A percentile compares a stretch with the other conserved stretches of the same genome.
Evolutionary conservation across 1,140 invertebrate genomes (phyloP).

Genomic region (Lutraria rhynchaena): DNA sequence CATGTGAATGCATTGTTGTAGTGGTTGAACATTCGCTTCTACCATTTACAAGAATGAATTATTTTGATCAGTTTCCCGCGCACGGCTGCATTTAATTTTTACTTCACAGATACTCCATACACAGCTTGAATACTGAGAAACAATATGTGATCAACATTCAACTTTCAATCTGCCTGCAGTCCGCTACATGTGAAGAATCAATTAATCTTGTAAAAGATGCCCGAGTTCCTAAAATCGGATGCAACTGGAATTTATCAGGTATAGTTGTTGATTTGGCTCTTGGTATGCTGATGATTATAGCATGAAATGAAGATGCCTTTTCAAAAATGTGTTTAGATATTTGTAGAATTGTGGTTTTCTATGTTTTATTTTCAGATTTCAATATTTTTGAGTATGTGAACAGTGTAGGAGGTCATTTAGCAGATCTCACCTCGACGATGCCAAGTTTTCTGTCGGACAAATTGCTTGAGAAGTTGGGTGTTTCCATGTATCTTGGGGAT

Average conservation of each 20-base stretch:
- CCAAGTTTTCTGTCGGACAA: background rate
- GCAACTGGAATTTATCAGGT: background rate
- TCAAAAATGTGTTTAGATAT: no score
- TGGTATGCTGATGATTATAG: no score
- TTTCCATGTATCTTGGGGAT: background rate
- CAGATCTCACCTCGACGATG: background rate
- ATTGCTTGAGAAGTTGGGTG: constrained; percentile 6
- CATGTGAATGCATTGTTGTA: no score
- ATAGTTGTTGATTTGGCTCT: no score
- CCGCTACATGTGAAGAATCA: background rate
- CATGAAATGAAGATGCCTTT: no score
- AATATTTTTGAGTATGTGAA: background rate
- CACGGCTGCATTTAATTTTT: no score
- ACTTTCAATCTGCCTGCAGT: background rate
- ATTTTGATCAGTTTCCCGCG: no score
- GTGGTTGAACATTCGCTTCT: no score
- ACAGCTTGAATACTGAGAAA: background rate
- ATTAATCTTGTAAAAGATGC: background rate
- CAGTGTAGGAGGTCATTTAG: background rate
- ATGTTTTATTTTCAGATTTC: constrained; percentile 1
- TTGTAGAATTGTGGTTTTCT: no score
- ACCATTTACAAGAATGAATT: no score
- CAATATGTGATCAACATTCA: background rate
- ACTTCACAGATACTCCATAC: background rate
- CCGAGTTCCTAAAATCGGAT: background rate